phyloP scores from a whole-genome alignment of 2,797 vertebrate genomes.

The Florisuga fusca region DNA sequence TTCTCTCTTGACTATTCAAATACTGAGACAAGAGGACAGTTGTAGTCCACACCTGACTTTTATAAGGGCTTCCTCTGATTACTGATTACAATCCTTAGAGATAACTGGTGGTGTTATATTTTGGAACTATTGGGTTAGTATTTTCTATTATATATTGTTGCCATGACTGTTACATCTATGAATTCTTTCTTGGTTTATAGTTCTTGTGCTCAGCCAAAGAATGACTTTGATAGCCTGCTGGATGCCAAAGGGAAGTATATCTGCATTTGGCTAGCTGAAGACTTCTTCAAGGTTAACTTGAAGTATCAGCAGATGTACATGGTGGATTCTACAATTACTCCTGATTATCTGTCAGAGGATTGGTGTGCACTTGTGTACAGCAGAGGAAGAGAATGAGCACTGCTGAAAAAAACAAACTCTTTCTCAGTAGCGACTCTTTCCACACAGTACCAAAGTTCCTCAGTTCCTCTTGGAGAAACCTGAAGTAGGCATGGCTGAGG shows the following conservation, averaged over 20 bases:
- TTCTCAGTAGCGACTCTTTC: neutral
- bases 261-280: neutral
- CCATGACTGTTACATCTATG: neutral
- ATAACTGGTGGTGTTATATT: neutral
- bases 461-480: neutral
- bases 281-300: neutral
- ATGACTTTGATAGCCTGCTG: neutral
- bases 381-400: neutral
- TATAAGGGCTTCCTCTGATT: neutral
- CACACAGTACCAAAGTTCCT: neutral
- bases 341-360: neutral
- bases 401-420: neutral
- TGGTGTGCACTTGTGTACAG: neutral
- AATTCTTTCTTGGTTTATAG: neutral
- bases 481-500: neutral
- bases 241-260: neutral
- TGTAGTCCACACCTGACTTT: neutral
- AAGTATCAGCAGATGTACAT: neutral
- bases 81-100: neutral
- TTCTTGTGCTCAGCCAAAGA: neutral
- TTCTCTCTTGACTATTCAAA: neutral
- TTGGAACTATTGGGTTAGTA: neutral
- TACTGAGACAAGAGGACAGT: neutral
- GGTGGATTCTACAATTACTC: neutral
- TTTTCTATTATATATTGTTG: neutral